Evolutionary conservation across 2,113 vertebrate species (phyloP).

Genomic region (Prionailurus bengalensis): DNA sequence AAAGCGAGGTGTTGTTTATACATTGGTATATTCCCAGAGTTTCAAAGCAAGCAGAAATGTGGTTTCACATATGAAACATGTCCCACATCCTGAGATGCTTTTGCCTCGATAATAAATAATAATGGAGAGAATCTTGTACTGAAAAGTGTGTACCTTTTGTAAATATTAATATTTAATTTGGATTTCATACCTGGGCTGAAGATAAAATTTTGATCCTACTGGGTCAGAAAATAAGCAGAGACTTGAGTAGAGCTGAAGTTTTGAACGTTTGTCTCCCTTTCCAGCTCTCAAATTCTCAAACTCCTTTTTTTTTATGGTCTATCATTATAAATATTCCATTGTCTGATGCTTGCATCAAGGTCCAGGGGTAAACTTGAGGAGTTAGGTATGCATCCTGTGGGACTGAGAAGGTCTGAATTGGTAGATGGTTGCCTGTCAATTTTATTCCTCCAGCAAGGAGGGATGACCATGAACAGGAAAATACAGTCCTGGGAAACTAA

Average conservation of each 20-base stretch:
- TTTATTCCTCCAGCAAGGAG: background rate
- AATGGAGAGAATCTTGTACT: background rate
- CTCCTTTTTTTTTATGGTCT: background rate
- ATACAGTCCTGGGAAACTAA: background rate
- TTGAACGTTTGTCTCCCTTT: background rate
- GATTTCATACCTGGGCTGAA: background rate
- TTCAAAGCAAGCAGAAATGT: background rate
- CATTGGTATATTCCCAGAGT: background rate
- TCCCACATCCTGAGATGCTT: background rate
- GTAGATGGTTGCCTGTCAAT: background rate
- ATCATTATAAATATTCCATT: background rate
- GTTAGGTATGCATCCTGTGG: background rate
- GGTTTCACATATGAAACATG: background rate
- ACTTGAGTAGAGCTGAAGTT: background rate
- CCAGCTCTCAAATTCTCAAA: background rate
- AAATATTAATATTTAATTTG: background rate
- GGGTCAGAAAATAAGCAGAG: background rate
- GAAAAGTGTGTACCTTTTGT: background rate
- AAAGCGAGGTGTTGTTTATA: background rate
- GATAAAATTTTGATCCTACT: background rate
- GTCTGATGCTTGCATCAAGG: background rate
- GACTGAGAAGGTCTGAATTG: background rate
- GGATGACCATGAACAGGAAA: background rate
- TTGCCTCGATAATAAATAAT: conserved; percentile 18
- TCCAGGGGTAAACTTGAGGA: background rate